phyloP scores from a whole-genome alignment of 2,113 vertebrate genomes.

The Corvus cornix region DNA sequence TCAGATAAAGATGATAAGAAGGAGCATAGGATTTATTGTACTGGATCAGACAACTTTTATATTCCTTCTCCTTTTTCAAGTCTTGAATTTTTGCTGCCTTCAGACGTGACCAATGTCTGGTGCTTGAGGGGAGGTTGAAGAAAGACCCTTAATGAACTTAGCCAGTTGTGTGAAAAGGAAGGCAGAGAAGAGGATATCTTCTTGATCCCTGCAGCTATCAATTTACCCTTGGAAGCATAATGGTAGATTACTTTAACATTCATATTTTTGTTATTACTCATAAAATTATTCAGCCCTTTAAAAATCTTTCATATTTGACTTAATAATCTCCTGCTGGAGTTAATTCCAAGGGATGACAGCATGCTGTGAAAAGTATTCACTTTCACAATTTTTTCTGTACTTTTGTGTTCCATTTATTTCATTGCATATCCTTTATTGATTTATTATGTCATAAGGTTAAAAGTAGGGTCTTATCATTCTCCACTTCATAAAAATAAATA shows the following conservation, averaged over 20 bases:
- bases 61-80: not conserved
- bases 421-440: not conserved
- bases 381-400: constrained; percentile 14
- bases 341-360: constrained; percentile 31
- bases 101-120: not conserved
- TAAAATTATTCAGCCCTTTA: constrained; percentile 52
- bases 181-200: not conserved
- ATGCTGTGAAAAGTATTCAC: constrained; percentile 33
- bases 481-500: constrained; percentile 5
- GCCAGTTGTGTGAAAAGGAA: not conserved
- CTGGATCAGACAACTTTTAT: not conserved
- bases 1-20: not conserved
- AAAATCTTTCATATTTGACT: constrained; percentile 54
- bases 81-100: not conserved
- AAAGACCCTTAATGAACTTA: constrained; percentile 8
- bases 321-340: constrained; percentile 58
- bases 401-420: constrained; percentile 4
- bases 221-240: constrained; percentile 23
- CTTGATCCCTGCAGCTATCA: constrained; percentile 16
- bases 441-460: constrained; percentile 30
- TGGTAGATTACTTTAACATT: constrained; percentile 40
- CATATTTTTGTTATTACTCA: constrained; percentile 37
- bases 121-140: not conserved
- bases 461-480: not conserved
- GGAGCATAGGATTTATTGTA: not conserved